Conservation (phyloP, 2,113 vertebrate genomes). For the Megaceryle maxima region DNA sequence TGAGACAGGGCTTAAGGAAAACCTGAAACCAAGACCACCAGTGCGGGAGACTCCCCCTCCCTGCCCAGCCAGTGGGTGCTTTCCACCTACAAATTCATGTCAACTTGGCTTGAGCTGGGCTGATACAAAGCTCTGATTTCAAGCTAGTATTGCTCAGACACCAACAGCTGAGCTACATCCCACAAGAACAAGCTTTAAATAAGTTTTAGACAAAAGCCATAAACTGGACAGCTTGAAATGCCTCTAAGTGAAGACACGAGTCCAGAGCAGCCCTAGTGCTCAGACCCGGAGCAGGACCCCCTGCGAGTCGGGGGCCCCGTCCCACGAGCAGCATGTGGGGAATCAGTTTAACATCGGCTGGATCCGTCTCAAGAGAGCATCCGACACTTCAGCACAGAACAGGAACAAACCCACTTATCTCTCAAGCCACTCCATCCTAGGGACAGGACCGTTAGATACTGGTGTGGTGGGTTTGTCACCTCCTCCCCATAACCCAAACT, state of each 20-base stretch:
- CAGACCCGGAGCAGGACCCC: not conserved
- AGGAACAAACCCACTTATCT: not conserved
- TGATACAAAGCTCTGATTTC: not conserved
- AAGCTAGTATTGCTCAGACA: not conserved
- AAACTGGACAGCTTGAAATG: not conserved
- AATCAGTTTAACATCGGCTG: not conserved
- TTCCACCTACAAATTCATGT: not conserved
- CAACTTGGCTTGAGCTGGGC: not conserved
- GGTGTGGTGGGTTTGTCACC: not conserved
- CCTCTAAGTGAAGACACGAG: not conserved
- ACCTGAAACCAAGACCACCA: not conserved
- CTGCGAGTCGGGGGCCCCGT: fast-evolving
- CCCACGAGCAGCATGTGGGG: not conserved
- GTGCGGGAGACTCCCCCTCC: not conserved
- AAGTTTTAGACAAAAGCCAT: not conserved
- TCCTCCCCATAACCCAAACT: not conserved
- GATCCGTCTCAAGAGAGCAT: not conserved
- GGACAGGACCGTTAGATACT: not conserved
- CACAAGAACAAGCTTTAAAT: not conserved
- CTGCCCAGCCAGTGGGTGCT: not conserved
- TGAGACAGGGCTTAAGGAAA: not conserved
- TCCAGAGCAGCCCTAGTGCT: not conserved
- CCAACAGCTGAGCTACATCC: not conserved
- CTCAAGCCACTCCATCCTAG: not conserved
- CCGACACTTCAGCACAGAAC: not conserved